Evolutionary conservation across 30 jellyfish, hydroid and myxozoan species (phyloP).

Genomic region (Aurelia aurita complex sp. Pacific): DNA sequence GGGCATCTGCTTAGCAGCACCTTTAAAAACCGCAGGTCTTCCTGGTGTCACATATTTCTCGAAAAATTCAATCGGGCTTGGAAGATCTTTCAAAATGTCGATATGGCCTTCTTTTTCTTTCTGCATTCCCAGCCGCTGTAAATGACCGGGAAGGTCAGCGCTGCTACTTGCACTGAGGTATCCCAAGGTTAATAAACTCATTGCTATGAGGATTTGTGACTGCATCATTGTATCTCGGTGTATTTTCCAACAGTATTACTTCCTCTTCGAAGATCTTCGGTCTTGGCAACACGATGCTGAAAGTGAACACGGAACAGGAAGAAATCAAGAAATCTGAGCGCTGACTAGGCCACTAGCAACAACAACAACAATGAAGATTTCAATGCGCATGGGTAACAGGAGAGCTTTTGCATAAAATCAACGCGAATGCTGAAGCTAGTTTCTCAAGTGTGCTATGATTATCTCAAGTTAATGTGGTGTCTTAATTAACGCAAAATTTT

Average conservation of each 20-base stretch:
- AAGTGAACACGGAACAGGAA: slow-evolving; percentile 13
- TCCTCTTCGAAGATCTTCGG: no score
- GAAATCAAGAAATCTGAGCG: neutral
- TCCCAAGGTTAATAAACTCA: no score
- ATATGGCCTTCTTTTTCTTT: slow-evolving; percentile 79
- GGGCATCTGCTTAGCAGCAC: slow-evolving; percentile 88
- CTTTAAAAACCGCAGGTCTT: slow-evolving; percentile 89
- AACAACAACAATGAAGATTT: neutral
- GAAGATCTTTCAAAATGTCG: slow-evolving; percentile 71
- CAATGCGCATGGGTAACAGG: neutral
- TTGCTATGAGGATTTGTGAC: no score
- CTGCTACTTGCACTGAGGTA: no score
- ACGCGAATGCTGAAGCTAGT: no score
- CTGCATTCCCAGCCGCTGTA: slow-evolving; percentile 84
- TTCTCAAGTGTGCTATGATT: no score
- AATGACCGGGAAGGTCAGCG: slow-evolving; percentile 52
- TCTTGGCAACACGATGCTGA: no score
- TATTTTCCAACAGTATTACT: no score
- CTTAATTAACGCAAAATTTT: no score
- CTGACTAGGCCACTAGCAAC: neutral
- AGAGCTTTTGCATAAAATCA: neutral
- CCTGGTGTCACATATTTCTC: slow-evolving; percentile 75
- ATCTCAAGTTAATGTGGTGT: no score
- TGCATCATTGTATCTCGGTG: no score
- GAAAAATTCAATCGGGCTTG: slow-evolving; percentile 68